Evolutionary conservation across 2,797 vertebrate species (phyloP).

Genomic region (Cyclopterus lumpus): DNA sequence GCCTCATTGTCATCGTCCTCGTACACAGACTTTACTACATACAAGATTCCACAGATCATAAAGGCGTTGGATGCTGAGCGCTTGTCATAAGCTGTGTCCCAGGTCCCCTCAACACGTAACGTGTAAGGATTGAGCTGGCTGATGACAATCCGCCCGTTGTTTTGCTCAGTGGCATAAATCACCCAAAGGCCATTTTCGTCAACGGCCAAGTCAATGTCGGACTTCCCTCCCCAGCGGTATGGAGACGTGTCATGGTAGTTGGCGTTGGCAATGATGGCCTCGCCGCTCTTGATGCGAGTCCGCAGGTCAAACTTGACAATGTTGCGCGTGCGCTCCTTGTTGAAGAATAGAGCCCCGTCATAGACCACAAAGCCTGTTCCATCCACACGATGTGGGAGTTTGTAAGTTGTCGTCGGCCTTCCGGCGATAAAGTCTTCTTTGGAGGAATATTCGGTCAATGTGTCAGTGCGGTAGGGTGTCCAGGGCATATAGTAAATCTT

Average conservation of each 20-base stretch:
- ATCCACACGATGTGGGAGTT: conserved; percentile 96
- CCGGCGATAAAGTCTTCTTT: conserved; percentile 98
- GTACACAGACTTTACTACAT: conserved; percentile 96
- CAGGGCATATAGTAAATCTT: conserved; percentile 99
- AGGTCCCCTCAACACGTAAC: conserved; percentile 94
- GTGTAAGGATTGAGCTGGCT: conserved; percentile 98
- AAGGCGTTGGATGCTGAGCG: conserved; percentile 98
- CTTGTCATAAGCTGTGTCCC: conserved; percentile 99
- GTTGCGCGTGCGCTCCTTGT: conserved; percentile 98
- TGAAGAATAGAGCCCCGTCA: conserved; percentile 97
- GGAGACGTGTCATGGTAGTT: conserved; percentile 99
- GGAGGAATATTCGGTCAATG: conserved; percentile 95
- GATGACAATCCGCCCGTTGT: conserved; percentile 97
- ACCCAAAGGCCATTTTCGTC: conserved; percentile 99
- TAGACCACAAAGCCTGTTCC: conserved; percentile 98
- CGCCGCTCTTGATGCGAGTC: conserved; percentile 97
- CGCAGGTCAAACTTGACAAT: conserved; percentile 98
- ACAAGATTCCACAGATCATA: conserved; percentile 99
- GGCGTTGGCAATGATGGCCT: conserved; percentile 97
- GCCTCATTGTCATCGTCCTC: conserved; percentile 99
- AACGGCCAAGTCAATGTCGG: conserved; percentile 96
- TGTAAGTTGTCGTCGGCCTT: conserved; percentile 96
- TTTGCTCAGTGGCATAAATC: conserved; percentile 98
- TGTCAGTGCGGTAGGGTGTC: conserved; percentile 97
- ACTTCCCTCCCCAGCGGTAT: conserved; percentile 98